phyloP scores from a whole-genome alignment of 2,113 vertebrate genomes.

The Gymnorhina tibicen region DNA sequence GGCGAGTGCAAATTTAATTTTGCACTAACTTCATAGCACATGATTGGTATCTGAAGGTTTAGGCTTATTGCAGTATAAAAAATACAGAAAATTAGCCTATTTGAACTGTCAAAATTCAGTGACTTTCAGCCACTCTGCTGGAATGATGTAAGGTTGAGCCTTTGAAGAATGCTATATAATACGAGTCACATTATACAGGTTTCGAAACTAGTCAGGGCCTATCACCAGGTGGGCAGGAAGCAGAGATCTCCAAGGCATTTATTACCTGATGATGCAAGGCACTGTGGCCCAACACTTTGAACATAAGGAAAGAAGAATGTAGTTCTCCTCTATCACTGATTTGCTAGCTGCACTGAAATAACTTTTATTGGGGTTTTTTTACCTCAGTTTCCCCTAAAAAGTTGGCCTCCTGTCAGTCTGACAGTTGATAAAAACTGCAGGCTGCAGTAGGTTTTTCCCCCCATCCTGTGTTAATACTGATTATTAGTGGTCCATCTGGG shows the following conservation, averaged over 20 bases:
- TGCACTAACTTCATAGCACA: not conserved
- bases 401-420: not conserved
- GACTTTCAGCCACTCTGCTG: not conserved
- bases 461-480: not conserved
- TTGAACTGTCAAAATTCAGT: not conserved
- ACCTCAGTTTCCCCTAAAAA: not conserved
- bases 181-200: not conserved
- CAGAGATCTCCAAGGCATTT: not conserved
- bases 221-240: not conserved
- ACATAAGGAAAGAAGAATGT: not conserved
- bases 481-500: not conserved
- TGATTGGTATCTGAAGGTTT: not conserved
- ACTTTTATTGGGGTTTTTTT: not conserved
- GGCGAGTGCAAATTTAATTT: conserved; percentile 29
- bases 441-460: not conserved
- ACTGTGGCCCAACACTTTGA: not conserved
- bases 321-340: not conserved
- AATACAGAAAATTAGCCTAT: not conserved
- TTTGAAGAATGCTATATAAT: not conserved
- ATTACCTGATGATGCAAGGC: not conserved
- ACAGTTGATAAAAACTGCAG: not conserved
- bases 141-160: not conserved
- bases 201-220: not conserved
- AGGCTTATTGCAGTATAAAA: not conserved
- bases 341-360: not conserved